phyloP scores from a whole-genome alignment of 35 echinoderm and acorn worm genomes.

The Holothuria glaberrima region DNA sequence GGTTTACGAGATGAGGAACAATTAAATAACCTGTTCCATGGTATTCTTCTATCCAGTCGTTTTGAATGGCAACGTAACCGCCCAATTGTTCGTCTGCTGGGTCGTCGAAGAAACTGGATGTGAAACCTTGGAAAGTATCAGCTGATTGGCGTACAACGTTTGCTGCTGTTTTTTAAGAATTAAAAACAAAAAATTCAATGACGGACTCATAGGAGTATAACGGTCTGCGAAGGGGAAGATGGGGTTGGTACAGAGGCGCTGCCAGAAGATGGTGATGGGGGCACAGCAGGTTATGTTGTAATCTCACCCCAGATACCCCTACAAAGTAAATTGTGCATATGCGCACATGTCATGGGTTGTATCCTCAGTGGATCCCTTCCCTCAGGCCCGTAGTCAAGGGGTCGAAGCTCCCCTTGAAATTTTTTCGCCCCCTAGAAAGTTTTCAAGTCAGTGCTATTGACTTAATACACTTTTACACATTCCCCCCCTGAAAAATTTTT shows the following conservation, averaged over 20 bases:
- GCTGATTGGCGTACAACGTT: neutral
- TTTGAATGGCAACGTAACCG: neutral
- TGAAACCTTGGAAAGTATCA: neutral
- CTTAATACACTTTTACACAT: too few relatives aligned
- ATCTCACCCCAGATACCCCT: neutral
- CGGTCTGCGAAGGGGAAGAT: neutral
- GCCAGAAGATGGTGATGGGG: neutral
- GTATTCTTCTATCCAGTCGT: slow-evolving; percentile 2
- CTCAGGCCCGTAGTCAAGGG: too few relatives aligned
- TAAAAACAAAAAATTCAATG: neutral
- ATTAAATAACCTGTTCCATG: neutral
- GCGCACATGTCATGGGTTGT: too few relatives aligned
- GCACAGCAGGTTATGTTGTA: neutral
- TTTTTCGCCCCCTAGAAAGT: too few relatives aligned
- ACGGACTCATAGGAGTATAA: neutral
- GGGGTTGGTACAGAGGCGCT: neutral
- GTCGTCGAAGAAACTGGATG: neutral
- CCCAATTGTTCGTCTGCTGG: neutral
- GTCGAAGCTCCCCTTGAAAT: too few relatives aligned
- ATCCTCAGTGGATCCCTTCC: too few relatives aligned
- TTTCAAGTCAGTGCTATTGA: too few relatives aligned
- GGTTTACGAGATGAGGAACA: neutral
- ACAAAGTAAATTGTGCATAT: neutral
- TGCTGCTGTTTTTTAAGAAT: neutral
- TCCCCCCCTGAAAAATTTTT: too few relatives aligned